A percentile compares a stretch with the other conserved stretches of the same genome.
These are phyloP conservation scores for Marronus borbonicus DNA, from an alignment of 2,888 invertebrate genomes.

Conservation along the genomic window DNA sequence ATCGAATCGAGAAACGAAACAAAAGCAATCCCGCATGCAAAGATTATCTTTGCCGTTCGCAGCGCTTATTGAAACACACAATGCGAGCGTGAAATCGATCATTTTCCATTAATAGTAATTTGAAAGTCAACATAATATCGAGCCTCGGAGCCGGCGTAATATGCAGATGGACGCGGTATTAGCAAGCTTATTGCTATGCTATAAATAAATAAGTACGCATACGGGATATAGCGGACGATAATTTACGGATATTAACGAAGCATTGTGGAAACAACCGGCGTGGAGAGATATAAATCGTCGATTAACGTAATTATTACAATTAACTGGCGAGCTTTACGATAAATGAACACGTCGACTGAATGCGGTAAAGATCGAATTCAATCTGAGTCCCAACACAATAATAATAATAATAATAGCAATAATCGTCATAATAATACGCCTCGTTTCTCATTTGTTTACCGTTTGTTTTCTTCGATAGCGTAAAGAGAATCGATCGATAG, in stretches of 20 bases:
- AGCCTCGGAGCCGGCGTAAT: not conserved
- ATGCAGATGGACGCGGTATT: not conserved
- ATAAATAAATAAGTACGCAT: no score
- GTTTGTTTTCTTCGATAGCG: not conserved
- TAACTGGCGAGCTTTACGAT: not conserved
- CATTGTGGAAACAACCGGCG: slow-evolving; percentile 2
- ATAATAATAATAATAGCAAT: no score
- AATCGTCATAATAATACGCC: no score
- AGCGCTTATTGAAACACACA: not conserved
- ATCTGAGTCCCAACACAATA: no score
- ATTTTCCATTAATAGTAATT: not conserved
- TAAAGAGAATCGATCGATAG: not conserved
- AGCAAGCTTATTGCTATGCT: not conserved
- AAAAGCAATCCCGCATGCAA: not conserved
- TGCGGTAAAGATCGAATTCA: not conserved
- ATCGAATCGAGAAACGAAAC: not conserved
- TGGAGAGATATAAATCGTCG: not conserved
- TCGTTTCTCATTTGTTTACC: slow-evolving; percentile 6
- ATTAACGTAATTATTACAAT: slow-evolving; percentile 3
- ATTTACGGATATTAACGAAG: slow-evolving; percentile 6
- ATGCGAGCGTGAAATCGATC: slow-evolving; percentile 12
- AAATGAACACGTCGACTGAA: not conserved
- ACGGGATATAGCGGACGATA: not conserved
- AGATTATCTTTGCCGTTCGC: not conserved
- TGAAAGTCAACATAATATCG: not conserved